Percentiles rank a stretch among this genome's conserved stretches.
Evolutionary conservation across 2,797 vertebrate genomes (phyloP).

Genomic region (Melanotaenia boesemani): DNA sequence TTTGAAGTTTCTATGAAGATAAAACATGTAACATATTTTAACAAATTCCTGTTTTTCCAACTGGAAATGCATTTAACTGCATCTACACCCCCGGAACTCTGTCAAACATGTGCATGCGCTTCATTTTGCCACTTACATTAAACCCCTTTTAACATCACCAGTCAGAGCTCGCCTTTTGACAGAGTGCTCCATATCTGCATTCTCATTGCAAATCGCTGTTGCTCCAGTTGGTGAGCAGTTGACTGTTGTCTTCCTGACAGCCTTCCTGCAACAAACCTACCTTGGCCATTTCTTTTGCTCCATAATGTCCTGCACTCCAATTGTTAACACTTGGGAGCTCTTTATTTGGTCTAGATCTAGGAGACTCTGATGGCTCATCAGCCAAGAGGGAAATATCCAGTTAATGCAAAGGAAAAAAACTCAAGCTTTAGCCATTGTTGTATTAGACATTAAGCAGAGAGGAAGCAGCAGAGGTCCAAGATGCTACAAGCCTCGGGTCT

Average conservation of each 20-base stretch:
- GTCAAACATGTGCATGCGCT: conserved; percentile 25
- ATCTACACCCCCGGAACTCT: conserved; percentile 35
- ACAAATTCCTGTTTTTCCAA: conserved; percentile 58
- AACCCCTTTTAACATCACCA: conserved; percentile 33
- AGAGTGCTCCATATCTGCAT: conserved; percentile 34
- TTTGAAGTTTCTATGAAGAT: conserved; percentile 22
- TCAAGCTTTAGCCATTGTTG: conserved; percentile 64
- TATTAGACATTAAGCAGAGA: conserved; percentile 44
- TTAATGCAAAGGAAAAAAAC: conserved; percentile 67
- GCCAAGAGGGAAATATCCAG: conserved; percentile 70
- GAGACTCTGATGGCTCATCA: conserved; percentile 72
- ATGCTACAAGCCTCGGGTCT: conserved; percentile 16
- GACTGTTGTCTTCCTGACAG: conserved; percentile 45
- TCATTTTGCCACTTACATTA: conserved; percentile 44
- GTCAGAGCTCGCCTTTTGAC: conserved; percentile 29
- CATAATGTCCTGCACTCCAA: conserved; percentile 43
- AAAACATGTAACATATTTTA: conserved; percentile 43
- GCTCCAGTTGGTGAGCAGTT: conserved; percentile 31
- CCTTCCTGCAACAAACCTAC: conserved; percentile 4
- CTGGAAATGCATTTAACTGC: conserved; percentile 29
- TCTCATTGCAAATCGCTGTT: conserved; percentile 52
- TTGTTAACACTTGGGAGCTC: conserved; percentile 66
- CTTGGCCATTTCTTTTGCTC: conserved; percentile 25
- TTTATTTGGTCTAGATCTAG: conserved; percentile 79
- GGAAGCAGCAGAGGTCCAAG: conserved; percentile 18